A percentile compares a stretch with the other conserved stretches of the same genome.
These are phyloP conservation scores for Bombus turneri DNA, from an alignment of 1,140 invertebrate genomes.

Conservation along the genomic window DNA sequence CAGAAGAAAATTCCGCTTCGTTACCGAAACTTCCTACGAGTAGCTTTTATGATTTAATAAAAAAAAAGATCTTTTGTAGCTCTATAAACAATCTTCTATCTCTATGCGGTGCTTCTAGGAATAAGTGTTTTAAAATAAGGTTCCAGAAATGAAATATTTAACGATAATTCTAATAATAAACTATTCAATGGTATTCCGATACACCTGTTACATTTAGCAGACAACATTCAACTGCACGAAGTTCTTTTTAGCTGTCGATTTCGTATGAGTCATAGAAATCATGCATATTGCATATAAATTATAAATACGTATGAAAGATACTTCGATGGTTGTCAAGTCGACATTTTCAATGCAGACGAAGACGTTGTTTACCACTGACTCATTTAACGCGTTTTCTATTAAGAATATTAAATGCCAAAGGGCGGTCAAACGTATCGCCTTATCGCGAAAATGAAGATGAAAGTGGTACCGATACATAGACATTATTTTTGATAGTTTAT, in stretches of 20 bases:
- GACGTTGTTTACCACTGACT: conserved; percentile 1
- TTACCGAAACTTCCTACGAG: background rate
- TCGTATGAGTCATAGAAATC: conserved; percentile 38
- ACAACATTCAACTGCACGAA: no score
- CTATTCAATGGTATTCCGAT: background rate
- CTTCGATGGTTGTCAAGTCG: conserved; percentile 12
- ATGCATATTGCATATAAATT: conserved; percentile 33
- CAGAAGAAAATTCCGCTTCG: background rate
- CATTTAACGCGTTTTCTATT: conserved; percentile 9
- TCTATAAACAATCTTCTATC: no score
- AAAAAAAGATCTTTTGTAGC: no score
- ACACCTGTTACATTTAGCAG: background rate
- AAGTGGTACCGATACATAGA: background rate
- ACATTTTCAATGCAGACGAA: conserved; percentile 25
- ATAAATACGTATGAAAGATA: background rate
- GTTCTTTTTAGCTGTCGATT: background rate
- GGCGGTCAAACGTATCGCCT: background rate
- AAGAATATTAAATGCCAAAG: background rate
- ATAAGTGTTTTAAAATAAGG: no score
- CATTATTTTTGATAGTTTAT: background rate
- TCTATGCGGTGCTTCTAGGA: no score
- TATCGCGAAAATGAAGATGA: background rate
- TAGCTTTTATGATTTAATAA: no score
- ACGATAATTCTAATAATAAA: background rate
- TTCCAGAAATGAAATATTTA: background rate